Evolutionary conservation across 2,113 vertebrate species (phyloP).

Genomic region (Zootoca vivipara): DNA sequence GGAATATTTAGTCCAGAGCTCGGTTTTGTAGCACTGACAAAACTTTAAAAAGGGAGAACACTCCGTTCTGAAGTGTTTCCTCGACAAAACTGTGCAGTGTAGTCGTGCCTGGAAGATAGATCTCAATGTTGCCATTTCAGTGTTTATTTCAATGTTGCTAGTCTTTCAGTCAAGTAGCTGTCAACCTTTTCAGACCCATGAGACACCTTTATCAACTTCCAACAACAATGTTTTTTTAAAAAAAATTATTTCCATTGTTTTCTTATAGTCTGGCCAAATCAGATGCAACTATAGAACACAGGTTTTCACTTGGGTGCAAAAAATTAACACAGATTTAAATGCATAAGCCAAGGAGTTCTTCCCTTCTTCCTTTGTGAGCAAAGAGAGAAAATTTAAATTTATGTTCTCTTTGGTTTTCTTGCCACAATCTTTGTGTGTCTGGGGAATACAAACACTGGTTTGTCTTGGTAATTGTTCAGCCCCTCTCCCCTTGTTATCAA

Average conservation of each 20-base stretch:
- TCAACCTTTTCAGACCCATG: neutral
- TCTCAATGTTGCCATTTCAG: neutral
- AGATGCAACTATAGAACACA: neutral
- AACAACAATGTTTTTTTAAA: neutral
- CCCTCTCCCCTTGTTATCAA: neutral
- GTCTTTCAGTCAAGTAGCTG: neutral
- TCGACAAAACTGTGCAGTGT: neutral
- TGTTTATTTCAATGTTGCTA: neutral
- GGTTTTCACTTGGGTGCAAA: neutral
- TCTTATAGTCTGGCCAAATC: neutral
- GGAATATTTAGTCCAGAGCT: neutral
- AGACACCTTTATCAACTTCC: neutral
- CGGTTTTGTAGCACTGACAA: neutral
- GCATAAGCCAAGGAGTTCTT: neutral
- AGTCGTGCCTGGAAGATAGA: neutral
- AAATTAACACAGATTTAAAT: neutral
- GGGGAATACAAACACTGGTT: neutral
- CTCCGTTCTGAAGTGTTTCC: neutral
- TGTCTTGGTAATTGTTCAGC: neutral
- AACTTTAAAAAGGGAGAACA: neutral
- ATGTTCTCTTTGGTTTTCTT: neutral
- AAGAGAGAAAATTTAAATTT: neutral
- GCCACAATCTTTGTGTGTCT: neutral
- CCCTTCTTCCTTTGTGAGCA: neutral
- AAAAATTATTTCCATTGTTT: neutral